Evolutionary conservation across 2,113 vertebrate genomes (phyloP), one percentile per base, ranked within the genome.

Genomic region (Regulus satrapa): DNA sequence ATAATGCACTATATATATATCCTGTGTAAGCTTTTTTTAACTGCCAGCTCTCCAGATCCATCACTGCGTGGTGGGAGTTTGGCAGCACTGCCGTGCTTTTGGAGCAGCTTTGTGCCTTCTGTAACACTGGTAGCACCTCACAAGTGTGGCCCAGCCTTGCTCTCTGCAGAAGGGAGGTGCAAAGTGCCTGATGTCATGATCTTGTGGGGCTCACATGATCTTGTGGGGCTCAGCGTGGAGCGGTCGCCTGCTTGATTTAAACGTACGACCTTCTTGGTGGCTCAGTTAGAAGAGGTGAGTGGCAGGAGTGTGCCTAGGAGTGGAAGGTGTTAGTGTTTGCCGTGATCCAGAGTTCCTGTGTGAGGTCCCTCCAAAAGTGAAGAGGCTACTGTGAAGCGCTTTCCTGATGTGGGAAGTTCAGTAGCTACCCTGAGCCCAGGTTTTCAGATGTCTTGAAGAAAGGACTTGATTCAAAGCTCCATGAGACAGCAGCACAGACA

Each of bases 201-300:
- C 45, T 32, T 18, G 31, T 52, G 54, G 9, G 21, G 45, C 4
- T 76, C 63, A 56, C 0, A 6, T 63, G 29, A 32, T 19, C 45
- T 32, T 18, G 31, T 52, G 54, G 9, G 21, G 45, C 4, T 76
- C 63, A 56, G 63, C 58, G 28, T 2, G 26, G 79, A 63, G 25
- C 0, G 0, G 26, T 31, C 0, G 0, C 66, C 28, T 64, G 18
- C 18, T 28, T 48, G 18, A 43, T 24, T 92, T 63, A 55, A 72
- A 45, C 0, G 0, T n/a, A 1, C 0, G 0, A 19, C 49, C 45
- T 59, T 38, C 48, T 52, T 29, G 8, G 7, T 61, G 73, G 21
- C 19, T 28, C 45, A 56, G 11, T n/a, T 52, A 12, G 31, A 36
- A 77, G 49, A 52, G 31, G 36, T 2, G 5, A 77, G 29, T 21